Conservation (phyloP, 2,797 vertebrate species). For the Tympanoctomys barrerae region DNA sequence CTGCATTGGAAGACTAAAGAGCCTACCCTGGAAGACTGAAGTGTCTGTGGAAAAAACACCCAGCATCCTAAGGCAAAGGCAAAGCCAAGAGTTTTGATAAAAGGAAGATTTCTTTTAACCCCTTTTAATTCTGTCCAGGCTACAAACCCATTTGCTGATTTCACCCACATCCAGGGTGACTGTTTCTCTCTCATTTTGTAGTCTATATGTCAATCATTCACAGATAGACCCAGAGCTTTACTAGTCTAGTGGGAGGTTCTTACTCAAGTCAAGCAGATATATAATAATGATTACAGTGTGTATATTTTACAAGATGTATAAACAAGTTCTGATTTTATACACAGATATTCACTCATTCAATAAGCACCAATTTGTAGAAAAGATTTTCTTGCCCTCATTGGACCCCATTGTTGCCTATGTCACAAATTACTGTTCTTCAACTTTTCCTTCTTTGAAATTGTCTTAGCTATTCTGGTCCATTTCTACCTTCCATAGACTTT, state of each 20-base stretch:
- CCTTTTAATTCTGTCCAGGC: background rate
- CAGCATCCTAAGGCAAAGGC: background rate
- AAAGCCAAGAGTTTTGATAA: background rate
- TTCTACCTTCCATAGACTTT: background rate
- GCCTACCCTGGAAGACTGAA: background rate
- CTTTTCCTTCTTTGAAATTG: background rate
- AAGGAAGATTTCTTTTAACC: background rate
- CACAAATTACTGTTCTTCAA: background rate
- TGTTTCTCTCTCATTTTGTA: background rate
- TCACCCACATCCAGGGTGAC: background rate
- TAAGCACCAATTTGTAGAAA: background rate
- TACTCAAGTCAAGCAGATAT: background rate
- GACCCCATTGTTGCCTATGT: background rate
- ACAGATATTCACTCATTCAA: background rate
- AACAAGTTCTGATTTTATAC: background rate
- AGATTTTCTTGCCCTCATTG: background rate
- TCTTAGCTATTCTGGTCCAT: background rate
- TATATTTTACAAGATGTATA: background rate
- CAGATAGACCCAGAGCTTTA: background rate
- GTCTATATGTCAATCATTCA: background rate
- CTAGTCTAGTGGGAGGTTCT: background rate
- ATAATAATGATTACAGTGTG: background rate
- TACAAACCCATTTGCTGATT: background rate
- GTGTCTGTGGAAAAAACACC: background rate
- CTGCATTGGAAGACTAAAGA: too few relatives aligned